Base-by-base conservation (phyloP, 2,888 invertebrate genomes). In the Geotrupes spiniger region DNA sequence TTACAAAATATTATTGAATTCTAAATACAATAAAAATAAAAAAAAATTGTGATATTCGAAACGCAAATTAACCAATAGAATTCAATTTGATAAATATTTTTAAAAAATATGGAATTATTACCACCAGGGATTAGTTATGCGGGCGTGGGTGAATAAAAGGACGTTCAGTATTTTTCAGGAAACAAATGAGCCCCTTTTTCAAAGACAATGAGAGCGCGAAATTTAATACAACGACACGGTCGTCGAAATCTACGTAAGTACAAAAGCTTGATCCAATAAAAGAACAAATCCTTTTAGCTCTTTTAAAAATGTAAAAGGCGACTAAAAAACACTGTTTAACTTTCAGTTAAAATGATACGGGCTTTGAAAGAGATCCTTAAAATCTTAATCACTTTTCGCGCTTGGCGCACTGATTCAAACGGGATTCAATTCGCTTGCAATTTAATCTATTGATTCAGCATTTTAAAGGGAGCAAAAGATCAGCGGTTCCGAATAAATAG, bases 371-470 rank as follows among this genome's bases (percentile, higher is more conserved):
- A 41, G 62, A 62, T 63, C 63, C 63, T 69, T 70, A 69, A 70
- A 71, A 70, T 71, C 70, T 71, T 71, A 71, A 71, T 71, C 71
- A 70, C 65, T 69, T 68, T 68, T 69, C 64, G 65, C 69, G 68
- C 65, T 68, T 58, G 59, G 54, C 57, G 64, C 63, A 61, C 61
- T 63, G 64, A 65, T 65, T 64, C 65, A 61, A 56, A 62, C 61
- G 49, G 60, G 59, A 64, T 63, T 60, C 62, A 58, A 63, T 63
- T 64, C 64, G 66, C 57, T 65, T 59, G 64, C 66, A 69, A 67
- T 69, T 70, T 69, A 70, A 69, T 69, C 69, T 69, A 71, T 71
- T 68, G 71, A 70, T 71, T 71, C 65, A 61, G 63, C 63, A 62
- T 64, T 71, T 69, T 68, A 68, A 57, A 68, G 67, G 69, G 68